These are phyloP conservation scores for Rhagonycha fulva DNA, from an alignment of 2,888 invertebrate species.

Conservation along the genomic window DNA sequence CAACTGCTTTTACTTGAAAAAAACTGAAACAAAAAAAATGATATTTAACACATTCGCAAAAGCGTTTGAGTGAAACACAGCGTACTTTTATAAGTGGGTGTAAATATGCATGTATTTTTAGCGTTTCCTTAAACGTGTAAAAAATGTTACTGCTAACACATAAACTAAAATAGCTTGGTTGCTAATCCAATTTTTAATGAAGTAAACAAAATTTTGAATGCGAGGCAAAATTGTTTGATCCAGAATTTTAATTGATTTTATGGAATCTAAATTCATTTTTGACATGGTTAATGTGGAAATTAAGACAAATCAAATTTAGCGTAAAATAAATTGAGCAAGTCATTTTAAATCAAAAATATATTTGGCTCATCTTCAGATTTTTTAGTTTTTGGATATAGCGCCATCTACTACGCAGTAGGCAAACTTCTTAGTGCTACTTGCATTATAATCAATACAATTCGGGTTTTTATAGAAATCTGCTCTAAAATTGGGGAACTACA, in stretches of 20 bases:
- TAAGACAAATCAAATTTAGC: not conserved
- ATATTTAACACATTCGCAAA: not conserved
- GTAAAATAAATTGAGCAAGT: not conserved
- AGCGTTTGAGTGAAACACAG: not conserved
- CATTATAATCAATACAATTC: not conserved
- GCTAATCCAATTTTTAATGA: not conserved
- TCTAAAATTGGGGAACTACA: too few relatives aligned
- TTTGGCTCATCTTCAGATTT: not conserved
- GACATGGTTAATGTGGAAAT: not conserved
- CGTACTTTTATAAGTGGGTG: not conserved
- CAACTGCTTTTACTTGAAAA: not conserved
- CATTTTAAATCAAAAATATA: too few relatives aligned
- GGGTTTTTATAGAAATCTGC: too few relatives aligned
- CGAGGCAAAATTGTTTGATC: not conserved
- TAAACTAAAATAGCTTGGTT: slow-evolving; percentile 9
- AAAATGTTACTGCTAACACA: not conserved
- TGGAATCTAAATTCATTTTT: not conserved
- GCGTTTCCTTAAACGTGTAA: slow-evolving; percentile 22
- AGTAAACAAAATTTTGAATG: not conserved
- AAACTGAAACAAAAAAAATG: not conserved
- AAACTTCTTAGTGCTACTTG: not conserved
- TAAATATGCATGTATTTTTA: slow-evolving; percentile 10
- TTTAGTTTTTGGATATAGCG: not conserved
- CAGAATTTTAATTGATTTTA: not conserved
- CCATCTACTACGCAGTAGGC: not conserved